phyloP scores from a whole-genome alignment of 2,888 invertebrate genomes.

The Eupithecia exiguata region DNA sequence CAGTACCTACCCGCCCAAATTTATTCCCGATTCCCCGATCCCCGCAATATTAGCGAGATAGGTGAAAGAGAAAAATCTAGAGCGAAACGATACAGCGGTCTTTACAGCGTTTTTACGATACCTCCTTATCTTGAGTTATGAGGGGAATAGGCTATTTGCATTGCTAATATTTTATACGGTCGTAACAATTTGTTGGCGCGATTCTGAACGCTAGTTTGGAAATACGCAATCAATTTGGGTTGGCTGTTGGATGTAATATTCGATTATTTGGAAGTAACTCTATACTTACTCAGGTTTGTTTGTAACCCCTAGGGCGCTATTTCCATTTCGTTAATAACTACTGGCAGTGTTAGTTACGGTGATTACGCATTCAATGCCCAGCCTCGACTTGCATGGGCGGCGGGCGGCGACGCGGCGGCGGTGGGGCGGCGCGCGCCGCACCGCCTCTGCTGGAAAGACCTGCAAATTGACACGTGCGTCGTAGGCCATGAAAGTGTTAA shows the following conservation, averaged over 20 bases:
- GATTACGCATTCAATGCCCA: not conserved
- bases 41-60: slow-evolving; percentile 36
- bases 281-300: not conserved
- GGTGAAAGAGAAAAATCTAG: slow-evolving; percentile 39
- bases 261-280: slow-evolving; percentile 7
- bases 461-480: too few species aligned
- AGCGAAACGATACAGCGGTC: slow-evolving; percentile 39
- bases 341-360: not conserved
- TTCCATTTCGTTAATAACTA: not conserved
- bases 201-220: slow-evolving; percentile 39
- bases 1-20: slow-evolving; percentile 27
- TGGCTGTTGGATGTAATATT: slow-evolving; percentile 11
- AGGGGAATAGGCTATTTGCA: slow-evolving; percentile 48
- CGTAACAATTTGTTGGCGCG: slow-evolving; percentile 45
- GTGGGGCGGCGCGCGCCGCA: too few species aligned
- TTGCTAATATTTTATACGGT: slow-evolving; percentile 49
- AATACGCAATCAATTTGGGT: slow-evolving; percentile 40
- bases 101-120: slow-evolving; percentile 48
- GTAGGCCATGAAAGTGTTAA: too few species aligned
- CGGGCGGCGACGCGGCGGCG: too few species aligned
- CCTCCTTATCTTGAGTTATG: slow-evolving; percentile 49
- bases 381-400: not conserved
- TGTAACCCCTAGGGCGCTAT: not conserved
- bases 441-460: not conserved
- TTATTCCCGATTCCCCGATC: slow-evolving; percentile 34